Evolutionary conservation across 2,113 vertebrate genomes (phyloP).

Genomic region (Lepisosteus oculatus): DNA sequence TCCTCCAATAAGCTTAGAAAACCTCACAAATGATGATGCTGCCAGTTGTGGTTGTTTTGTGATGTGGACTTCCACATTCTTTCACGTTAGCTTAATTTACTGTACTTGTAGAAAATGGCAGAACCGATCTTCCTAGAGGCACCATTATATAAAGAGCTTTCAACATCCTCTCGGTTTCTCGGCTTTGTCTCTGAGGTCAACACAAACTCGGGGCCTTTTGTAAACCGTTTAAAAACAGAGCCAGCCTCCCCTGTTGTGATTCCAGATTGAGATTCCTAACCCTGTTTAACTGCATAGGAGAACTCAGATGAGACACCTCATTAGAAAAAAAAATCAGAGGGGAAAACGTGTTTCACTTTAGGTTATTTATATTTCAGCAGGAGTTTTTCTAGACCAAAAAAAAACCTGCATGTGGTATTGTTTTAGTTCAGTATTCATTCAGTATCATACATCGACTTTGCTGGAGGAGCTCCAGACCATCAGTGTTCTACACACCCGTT

Average conservation of each 20-base stretch:
- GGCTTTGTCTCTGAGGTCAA: no score
- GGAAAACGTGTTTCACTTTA: neutral
- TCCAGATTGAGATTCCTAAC: neutral
- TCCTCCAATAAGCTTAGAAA: conserved; percentile 17
- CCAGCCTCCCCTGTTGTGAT: neutral
- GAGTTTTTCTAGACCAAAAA: neutral
- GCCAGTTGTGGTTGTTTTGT: conserved; percentile 54
- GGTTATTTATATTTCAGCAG: neutral
- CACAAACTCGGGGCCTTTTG: no score
- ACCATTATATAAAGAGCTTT: neutral
- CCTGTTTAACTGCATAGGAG: neutral
- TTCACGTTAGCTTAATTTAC: conserved; percentile 45
- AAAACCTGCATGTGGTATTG: neutral
- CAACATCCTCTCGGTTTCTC: neutral
- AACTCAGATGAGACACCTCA: neutral
- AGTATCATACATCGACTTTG: conserved; percentile 23
- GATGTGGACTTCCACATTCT: conserved; percentile 64
- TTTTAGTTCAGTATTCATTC: neutral
- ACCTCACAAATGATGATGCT: conserved; percentile 57
- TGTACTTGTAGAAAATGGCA: conserved; percentile 12
- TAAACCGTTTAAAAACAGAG: no score
- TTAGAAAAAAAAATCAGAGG: neutral
- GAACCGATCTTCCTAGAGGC: conserved; percentile 26
- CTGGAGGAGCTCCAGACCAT: conserved; percentile 29
- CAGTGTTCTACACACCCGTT: conserved; percentile 26